Evolutionary conservation across 2,797 vertebrate species (phyloP).

Genomic region (Glossophaga mutica): DNA sequence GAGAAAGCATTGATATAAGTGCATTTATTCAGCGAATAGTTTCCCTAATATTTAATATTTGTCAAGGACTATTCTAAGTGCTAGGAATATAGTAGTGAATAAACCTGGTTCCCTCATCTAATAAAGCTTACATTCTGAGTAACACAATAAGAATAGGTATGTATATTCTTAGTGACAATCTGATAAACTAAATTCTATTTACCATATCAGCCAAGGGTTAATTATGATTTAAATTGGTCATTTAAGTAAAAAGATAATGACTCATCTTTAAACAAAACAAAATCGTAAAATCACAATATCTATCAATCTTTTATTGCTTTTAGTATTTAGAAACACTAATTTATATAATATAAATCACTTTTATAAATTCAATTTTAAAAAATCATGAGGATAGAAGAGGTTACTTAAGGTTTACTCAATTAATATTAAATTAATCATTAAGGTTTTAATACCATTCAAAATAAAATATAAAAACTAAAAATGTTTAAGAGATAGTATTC

Average conservation of each 20-base stretch:
- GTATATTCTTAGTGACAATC: background rate
- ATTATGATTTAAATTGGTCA: background rate
- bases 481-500: constrained; percentile 26
- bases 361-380: background rate
- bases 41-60: background rate
- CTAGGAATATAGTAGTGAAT: background rate
- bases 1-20: background rate
- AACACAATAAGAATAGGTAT: background rate
- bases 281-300: background rate
- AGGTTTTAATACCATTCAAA: constrained; percentile 4
- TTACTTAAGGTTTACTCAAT: background rate
- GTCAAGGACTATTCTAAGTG: background rate
- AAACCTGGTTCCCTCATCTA: background rate
- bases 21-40: background rate
- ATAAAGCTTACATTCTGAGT: background rate
- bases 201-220: background rate
- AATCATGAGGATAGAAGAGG: background rate
- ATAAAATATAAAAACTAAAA: background rate
- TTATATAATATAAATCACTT: background rate
- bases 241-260: background rate
- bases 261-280: background rate
- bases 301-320: background rate
- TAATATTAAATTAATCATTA: background rate
- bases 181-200: background rate
- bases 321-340: background rate